Evolutionary conservation across 1,140 invertebrate species (phyloP).

Genomic region (Pseudomyrmex sp.): DNA sequence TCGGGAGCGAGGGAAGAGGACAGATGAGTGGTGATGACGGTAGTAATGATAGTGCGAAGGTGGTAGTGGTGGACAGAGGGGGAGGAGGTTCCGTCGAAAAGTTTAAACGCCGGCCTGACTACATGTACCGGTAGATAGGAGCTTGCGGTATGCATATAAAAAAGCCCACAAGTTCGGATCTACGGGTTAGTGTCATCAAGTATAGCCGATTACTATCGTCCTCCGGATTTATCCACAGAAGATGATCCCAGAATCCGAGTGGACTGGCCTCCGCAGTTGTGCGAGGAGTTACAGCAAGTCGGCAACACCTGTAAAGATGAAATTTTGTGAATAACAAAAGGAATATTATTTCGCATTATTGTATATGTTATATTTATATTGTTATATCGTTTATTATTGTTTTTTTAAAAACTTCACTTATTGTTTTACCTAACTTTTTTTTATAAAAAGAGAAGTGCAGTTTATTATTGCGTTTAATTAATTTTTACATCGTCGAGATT

Average conservation of each 20-base stretch:
- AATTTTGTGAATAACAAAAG: constrained; percentile 11
- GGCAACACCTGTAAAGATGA: constrained; percentile 35
- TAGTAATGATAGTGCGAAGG: background rate
- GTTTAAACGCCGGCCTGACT: constrained; percentile 84
- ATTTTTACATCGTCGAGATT: no score
- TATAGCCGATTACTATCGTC: constrained; percentile 77
- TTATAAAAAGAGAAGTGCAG: no score
- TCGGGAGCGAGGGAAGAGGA: constrained; percentile 13
- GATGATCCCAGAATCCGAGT: constrained; percentile 38
- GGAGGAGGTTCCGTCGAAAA: constrained; percentile 68
- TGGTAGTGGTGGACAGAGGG: constrained; percentile 26
- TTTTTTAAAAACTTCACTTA: no score
- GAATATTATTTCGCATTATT: background rate
- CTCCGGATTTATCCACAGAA: constrained; percentile 33
- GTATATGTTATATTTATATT: background rate
- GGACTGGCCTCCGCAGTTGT: background rate
- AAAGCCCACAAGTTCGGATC: constrained; percentile 86
- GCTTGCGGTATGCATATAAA: constrained; percentile 86
- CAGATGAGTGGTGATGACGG: constrained; percentile 35
- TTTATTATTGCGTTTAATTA: no score
- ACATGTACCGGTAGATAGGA: constrained; percentile 86
- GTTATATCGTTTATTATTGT: background rate
- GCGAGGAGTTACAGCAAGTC: background rate
- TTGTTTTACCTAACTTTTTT: no score
- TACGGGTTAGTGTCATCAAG: constrained; percentile 86